phyloP scores from a whole-genome alignment of 1,140 invertebrate species.

The Brevipalpus yothersi region DNA sequence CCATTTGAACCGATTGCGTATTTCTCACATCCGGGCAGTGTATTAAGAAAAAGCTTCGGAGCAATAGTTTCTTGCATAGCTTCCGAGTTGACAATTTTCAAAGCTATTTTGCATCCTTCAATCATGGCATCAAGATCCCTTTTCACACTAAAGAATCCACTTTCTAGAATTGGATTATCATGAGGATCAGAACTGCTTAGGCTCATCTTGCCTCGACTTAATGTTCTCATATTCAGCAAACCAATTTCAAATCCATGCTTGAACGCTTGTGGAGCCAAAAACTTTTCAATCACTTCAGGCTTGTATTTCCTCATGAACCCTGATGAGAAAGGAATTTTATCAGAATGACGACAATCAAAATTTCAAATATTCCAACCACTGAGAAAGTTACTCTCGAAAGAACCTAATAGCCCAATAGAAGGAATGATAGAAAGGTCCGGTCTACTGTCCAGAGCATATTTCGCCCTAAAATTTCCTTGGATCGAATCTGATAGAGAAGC shows the following conservation, averaged over 20 bases:
- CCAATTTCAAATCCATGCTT: neutral
- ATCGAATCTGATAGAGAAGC: neutral
- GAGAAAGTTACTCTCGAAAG: neutral
- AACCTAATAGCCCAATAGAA: neutral
- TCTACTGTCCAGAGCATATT: neutral
- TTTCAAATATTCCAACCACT: neutral
- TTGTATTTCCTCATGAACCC: neutral
- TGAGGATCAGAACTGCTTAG: neutral
- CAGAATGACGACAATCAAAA: neutral
- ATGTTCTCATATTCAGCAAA: neutral
- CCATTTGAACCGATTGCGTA: conserved; percentile 13
- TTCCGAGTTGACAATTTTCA: neutral
- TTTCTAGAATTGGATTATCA: neutral
- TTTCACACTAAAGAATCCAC: neutral
- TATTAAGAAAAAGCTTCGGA: neutral
- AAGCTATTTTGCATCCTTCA: neutral
- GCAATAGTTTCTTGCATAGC: neutral
- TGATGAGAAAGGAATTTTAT: neutral
- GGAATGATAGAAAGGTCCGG: neutral
- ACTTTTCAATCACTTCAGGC: neutral
- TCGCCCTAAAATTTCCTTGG: neutral
- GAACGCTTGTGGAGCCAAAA: neutral
- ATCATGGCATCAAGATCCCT: neutral
- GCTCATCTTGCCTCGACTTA: neutral
- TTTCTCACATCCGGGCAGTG: neutral